Percentiles rank a stretch among this genome's conserved stretches.
Evolutionary conservation across 2,797 vertebrate species (phyloP).

Genomic region (Sparus aurata): DNA sequence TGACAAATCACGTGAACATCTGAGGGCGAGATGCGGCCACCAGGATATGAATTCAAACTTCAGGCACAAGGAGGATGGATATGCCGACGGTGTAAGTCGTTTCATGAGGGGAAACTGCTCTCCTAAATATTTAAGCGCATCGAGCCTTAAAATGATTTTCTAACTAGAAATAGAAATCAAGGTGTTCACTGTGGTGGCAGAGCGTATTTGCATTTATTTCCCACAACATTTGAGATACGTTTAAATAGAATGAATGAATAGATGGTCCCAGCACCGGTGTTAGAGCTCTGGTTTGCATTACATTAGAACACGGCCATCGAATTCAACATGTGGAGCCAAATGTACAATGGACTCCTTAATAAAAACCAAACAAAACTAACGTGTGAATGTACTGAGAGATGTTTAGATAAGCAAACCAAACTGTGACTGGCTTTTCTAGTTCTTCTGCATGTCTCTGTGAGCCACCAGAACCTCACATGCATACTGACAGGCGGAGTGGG

Average conservation of each 20-base stretch:
- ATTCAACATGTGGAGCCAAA: neutral
- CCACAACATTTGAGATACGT: neutral
- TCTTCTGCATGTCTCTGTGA: conserved; percentile 60
- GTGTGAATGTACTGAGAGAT: neutral
- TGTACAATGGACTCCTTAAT: no score
- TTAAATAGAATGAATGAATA: neutral
- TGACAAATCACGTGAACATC: conserved; percentile 20
- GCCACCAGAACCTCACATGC: neutral
- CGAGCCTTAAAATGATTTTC: neutral
- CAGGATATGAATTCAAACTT: conserved; percentile 69
- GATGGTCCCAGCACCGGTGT: neutral
- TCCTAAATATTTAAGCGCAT: no score
- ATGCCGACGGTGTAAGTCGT: conserved; percentile 61
- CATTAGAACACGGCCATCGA: neutral
- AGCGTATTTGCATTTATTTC: neutral
- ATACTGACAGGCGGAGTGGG: neutral
- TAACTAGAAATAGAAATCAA: neutral
- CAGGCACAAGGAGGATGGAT: conserved; percentile 36
- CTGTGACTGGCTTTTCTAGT: conserved; percentile 81
- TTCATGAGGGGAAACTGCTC: neutral
- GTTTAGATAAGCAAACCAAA: conserved; percentile 15
- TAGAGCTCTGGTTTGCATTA: neutral
- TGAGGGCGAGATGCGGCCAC: conserved; percentile 15
- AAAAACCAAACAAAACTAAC: neutral
- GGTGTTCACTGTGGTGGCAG: neutral